Conservation (phyloP, 2,888 invertebrate species). For the Amblyjoppa fuscipennis region DNA sequence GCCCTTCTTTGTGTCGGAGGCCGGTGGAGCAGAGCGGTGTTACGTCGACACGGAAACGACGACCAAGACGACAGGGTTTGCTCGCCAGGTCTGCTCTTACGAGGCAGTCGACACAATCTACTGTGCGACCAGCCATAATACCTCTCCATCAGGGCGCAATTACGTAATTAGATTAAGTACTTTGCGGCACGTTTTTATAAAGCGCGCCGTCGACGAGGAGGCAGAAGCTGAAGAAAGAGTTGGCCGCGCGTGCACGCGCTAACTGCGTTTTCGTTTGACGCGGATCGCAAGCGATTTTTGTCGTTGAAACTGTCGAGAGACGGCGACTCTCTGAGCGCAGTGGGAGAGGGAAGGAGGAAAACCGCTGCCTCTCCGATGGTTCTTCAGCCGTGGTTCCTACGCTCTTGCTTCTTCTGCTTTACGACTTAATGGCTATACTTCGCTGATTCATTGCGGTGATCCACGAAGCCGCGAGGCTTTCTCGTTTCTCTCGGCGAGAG, state of each 20-base stretch:
- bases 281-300: neutral
- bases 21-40: constrained; percentile 20
- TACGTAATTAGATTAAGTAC: constrained; percentile 74
- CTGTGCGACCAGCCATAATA: constrained; percentile 56
- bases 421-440: constrained; percentile 58
- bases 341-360: neutral
- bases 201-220: neutral
- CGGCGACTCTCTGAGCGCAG: neutral
- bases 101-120: constrained; percentile 28
- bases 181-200: constrained; percentile 57
- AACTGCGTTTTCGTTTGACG: constrained; percentile 1
- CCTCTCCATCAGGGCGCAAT: constrained; percentile 68
- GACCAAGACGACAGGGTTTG: neutral
- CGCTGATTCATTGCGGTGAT: constrained; percentile 57
- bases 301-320: neutral
- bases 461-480: constrained; percentile 44
- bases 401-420: constrained; percentile 41
- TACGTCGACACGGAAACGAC: constrained; percentile 2
- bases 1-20: constrained; percentile 63
- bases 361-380: neutral
- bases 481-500: constrained; percentile 13
- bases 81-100: neutral
- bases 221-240: constrained; percentile 14
- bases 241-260: neutral
- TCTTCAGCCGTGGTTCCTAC: neutral